Evolutionary conservation across 2,113 vertebrate species (phyloP).

Genomic region (Turnix velox): DNA sequence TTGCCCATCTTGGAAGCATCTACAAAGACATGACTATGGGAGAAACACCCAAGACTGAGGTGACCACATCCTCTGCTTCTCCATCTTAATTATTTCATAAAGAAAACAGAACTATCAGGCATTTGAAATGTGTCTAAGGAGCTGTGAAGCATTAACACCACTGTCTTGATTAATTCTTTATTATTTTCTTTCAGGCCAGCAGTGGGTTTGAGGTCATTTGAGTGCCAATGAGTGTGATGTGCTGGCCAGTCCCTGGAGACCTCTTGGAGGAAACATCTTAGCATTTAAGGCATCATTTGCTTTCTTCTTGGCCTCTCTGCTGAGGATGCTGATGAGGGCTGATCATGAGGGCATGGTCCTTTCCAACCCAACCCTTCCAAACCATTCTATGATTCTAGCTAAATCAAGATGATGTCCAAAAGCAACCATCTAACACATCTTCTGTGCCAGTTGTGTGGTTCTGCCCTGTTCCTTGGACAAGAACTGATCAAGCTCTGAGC

Average conservation of each 20-base stretch:
- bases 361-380: no score
- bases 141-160: conserved; percentile 47
- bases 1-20: accelerated
- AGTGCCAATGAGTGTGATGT: not conserved
- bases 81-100: conserved; percentile 47
- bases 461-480: not conserved
- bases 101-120: not conserved
- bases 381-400: no score
- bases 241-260: not conserved
- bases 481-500: not conserved
- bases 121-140: not conserved
- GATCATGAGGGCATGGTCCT: no score
- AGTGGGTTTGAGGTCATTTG: not conserved
- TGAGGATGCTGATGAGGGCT: not conserved
- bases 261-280: not conserved
- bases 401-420: not conserved
- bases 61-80: not conserved
- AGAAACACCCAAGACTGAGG: not conserved
- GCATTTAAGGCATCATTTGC: accelerated
- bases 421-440: not conserved
- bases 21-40: not conserved
- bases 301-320: not conserved
- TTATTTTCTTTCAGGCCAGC: not conserved
- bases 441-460: not conserved
- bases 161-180: conserved; percentile 57